Evolutionary conservation across 2,797 vertebrate species (phyloP).

Genomic region (Sphenopsis melanotis): DNA sequence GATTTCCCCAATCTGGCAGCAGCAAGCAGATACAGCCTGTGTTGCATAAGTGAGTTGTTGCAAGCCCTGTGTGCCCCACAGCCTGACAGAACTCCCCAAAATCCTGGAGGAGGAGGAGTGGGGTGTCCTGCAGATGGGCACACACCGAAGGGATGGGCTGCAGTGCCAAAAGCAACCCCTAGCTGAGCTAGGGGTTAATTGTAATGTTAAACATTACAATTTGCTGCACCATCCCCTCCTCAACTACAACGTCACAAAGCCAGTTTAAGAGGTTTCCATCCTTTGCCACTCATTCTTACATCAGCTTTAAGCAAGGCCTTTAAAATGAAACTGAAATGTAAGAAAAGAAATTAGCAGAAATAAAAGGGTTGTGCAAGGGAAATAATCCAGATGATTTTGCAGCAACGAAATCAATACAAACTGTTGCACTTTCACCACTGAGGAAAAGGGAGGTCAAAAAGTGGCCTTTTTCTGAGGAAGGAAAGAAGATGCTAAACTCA

Average conservation of each 20-base stretch:
- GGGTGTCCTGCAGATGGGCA: neutral
- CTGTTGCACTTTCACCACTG: neutral
- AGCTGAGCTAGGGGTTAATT: neutral
- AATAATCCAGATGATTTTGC: neutral
- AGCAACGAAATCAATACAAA: neutral
- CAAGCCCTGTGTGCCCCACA: neutral
- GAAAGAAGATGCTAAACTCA: neutral
- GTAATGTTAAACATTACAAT: neutral
- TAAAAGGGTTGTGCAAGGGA: neutral
- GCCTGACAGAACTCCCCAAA: neutral
- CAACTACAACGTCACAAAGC: neutral
- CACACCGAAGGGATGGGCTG: neutral
- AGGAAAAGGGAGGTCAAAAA: neutral
- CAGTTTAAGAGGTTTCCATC: neutral
- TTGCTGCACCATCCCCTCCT: neutral
- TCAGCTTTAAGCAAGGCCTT: neutral
- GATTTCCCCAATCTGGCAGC: slow-evolving; percentile 8
- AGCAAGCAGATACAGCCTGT: neutral
- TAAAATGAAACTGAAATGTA: neutral
- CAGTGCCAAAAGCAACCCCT: neutral
- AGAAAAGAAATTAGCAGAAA: neutral
- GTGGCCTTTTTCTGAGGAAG: neutral
- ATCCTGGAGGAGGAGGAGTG: neutral
- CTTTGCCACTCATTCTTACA: neutral
- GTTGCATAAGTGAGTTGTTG: neutral